A percentile compares a stretch with the other conserved stretches of the same genome.
Evolutionary conservation across 1,140 invertebrate genomes (phyloP).

Genomic region (Megathymus violae): DNA sequence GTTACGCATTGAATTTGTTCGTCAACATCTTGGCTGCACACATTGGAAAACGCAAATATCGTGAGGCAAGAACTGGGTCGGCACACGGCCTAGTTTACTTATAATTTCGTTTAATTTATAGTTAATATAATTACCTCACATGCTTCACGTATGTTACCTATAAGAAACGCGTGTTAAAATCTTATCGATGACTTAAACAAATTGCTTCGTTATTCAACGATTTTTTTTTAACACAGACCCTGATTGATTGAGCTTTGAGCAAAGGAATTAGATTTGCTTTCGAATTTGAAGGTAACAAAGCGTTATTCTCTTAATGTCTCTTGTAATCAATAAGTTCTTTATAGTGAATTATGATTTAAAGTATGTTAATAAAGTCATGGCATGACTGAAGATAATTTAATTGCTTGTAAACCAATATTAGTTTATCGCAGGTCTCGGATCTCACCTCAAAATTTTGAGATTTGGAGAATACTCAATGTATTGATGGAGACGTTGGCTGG

Average conservation of each 20-base stretch:
- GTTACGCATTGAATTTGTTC: conserved; percentile 35
- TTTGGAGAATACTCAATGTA: too few relatives aligned
- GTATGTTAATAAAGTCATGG: too few relatives aligned
- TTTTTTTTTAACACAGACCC: background rate
- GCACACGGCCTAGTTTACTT: conserved; percentile 56
- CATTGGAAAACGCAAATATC: conserved; percentile 53
- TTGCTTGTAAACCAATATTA: too few relatives aligned
- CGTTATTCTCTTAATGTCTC: too few relatives aligned
- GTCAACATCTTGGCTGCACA: conserved; percentile 53
- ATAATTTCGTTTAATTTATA: conserved; percentile 54
- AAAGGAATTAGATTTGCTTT: background rate
- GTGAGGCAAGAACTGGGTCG: conserved; percentile 56
- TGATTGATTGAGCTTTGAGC: background rate
- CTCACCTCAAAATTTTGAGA: too few relatives aligned
- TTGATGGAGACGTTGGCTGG: too few relatives aligned
- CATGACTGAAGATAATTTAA: too few relatives aligned
- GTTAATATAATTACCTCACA: conserved; percentile 44
- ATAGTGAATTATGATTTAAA: too few relatives aligned
- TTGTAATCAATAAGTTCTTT: too few relatives aligned
- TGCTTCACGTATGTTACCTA: conserved; percentile 22
- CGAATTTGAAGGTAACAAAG: too few relatives aligned
- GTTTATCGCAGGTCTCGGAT: too few relatives aligned
- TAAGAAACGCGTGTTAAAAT: conserved; percentile 27
- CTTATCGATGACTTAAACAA: conserved; percentile 21
- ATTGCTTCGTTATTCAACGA: conserved; percentile 13